These are phyloP conservation scores for Phaenicophaeus curvirostris DNA, from an alignment of 2,797 vertebrate genomes.

Conservation along the genomic window DNA sequence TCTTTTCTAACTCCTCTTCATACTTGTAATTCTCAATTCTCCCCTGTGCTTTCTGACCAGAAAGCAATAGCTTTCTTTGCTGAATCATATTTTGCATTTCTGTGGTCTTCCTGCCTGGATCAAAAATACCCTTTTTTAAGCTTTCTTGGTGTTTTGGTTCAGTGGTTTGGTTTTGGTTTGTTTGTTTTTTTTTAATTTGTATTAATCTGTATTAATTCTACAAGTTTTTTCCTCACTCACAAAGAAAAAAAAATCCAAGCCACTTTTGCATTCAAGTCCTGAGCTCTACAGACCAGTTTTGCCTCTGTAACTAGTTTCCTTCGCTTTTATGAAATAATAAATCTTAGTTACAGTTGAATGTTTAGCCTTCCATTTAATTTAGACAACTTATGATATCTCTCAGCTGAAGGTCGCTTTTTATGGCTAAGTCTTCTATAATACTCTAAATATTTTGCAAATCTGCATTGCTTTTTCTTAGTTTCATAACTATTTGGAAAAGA, in stretches of 20 bases:
- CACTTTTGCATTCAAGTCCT: neutral
- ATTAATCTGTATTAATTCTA: neutral
- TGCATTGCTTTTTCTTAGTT: slow-evolving; percentile 1
- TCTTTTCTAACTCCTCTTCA: neutral
- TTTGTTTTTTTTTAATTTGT: neutral
- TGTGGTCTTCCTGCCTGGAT: neutral
- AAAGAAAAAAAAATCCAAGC: neutral
- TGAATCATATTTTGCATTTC: neutral
- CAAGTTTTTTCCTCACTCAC: neutral
- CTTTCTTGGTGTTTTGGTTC: neutral
- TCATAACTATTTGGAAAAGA: slow-evolving; percentile 20
- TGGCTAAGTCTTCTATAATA: neutral
- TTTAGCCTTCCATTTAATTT: slow-evolving; percentile 36
- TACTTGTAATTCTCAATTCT: neutral
- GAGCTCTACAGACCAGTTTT: neutral
- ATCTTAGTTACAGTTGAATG: slow-evolving; percentile 14
- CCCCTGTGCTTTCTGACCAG: neutral
- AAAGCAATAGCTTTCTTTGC: neutral
- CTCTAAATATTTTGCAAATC: neutral
- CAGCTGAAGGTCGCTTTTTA: neutral
- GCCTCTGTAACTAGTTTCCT: neutral
- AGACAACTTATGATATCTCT: neutral
- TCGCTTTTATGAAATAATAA: slow-evolving; percentile 20
- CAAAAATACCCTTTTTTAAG: neutral
- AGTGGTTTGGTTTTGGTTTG: neutral